Evolutionary conservation across 2,113 vertebrate genomes (phyloP), one percentile per base, ranked within the genome.

Genomic region (Apeltes quadracus): DNA sequence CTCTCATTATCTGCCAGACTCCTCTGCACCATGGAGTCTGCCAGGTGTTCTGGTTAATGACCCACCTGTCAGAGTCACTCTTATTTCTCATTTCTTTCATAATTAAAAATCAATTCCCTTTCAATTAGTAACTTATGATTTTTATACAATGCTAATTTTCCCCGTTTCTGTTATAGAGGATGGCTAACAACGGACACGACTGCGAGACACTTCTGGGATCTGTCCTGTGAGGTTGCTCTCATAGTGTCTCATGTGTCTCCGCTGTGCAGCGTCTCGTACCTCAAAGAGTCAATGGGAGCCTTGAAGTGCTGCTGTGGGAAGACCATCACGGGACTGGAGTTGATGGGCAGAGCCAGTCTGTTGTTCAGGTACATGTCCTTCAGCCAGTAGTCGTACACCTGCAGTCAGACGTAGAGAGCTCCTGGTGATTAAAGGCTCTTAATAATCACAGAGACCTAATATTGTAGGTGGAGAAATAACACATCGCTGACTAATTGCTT

Each of bases 301-400:
- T 87, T 94, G 90, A 98, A 98, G 84, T 91, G 83, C 85, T 98
- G 97, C 43, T 25, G 90, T 53, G 96, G 93, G 84, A 99, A 98
- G 81, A 97, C 94, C 86, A 99, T 93, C 10, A 91, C 96, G 0
- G 97, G 97, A 81, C 96, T 99, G 85, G 97, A 99, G 90, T 99
- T 96, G 77, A 98, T 93, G 1, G 97, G 96, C 65, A 99, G 93
- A 72, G 97, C 90, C 76, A 96, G 83, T 56, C 95, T 95, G 91
- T 97, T 99, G 85, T 93, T 95, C 78, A 99, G 93, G 87, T 99
- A 99, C 97, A 99, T 98, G 90, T 99, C 96, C 27, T 96, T 96
- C 57, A 99, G 89, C 97, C 97, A 99, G 87, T 96, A 99, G 51
- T 96, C 91, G 63, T 95, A 95, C 67, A 98, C 95, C 97, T 99